Evolutionary conservation across 2,888 invertebrate genomes (phyloP).

Genomic region (Achlya flavicornis): DNA sequence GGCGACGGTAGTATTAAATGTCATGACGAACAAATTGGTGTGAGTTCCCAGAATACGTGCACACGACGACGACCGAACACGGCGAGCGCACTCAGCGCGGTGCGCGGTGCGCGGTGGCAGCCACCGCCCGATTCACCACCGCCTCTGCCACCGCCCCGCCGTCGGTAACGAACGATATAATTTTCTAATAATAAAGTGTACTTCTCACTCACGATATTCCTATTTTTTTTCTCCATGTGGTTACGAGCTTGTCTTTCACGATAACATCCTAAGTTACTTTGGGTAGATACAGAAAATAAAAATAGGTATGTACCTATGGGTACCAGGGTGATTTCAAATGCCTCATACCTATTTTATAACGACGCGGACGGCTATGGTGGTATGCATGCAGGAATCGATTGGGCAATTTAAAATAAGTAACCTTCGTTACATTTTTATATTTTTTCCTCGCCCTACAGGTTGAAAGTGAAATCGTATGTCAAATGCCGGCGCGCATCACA

Average conservation of each 20-base stretch:
- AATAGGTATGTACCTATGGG: neutral
- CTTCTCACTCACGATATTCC: neutral
- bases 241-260: neutral
- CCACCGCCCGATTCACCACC: no score
- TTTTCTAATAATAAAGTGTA: no score
- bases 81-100: neutral
- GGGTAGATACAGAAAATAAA: neutral
- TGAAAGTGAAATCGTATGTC: slow-evolving; percentile 67
- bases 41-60: neutral
- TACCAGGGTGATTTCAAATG: no score
- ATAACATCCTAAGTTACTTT: neutral
- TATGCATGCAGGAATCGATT: neutral
- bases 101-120: no score
- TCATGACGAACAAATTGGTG: slow-evolving; percentile 6
- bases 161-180: neutral
- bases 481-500: slow-evolving; percentile 62
- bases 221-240: neutral
- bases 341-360: neutral
- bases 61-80: neutral
- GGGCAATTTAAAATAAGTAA: slow-evolving; percentile 6
- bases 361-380: no score
- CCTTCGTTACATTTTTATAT: neutral
- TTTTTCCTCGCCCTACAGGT: slow-evolving; percentile 17
- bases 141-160: no score
- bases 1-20: neutral